Conservation (phyloP, 1,140 invertebrate genomes). For the Neodiprion lecontei region DNA sequence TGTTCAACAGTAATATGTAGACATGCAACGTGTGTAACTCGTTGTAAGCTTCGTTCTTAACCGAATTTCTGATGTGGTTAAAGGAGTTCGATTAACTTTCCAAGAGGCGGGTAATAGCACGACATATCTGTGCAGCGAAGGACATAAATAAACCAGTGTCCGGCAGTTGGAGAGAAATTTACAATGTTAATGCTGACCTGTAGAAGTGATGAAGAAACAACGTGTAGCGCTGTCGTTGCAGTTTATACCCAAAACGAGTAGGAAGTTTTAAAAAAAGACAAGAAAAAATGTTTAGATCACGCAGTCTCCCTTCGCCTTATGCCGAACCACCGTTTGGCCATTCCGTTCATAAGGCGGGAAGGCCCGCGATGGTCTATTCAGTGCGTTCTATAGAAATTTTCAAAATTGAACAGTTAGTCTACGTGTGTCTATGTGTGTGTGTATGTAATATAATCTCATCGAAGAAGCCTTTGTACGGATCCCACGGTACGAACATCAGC, state of each 20-base stretch:
- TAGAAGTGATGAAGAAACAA: neutral
- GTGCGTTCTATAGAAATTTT: neutral
- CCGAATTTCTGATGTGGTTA: no score
- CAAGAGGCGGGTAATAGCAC: neutral
- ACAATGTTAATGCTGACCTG: conserved; percentile 4
- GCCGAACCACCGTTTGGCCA: neutral
- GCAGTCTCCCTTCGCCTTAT: neutral
- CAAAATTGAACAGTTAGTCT: neutral
- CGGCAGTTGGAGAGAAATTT: neutral
- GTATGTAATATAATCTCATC: no score
- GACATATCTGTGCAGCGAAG: neutral
- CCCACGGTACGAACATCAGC: no score
- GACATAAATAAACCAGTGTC: neutral
- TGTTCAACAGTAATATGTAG: no score
- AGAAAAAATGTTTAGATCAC: neutral
- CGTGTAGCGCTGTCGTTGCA: conserved; percentile 1
- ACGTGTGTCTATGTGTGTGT: no score
- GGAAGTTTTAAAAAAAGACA: no score
- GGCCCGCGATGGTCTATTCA: neutral
- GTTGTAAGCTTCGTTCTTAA: no score
- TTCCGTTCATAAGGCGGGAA: neutral
- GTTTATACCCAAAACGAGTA: neutral
- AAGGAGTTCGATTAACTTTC: no score
- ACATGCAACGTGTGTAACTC: no score
- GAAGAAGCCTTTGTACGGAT: no score